Evolutionary conservation across 23 tunicate genomes (phyloP).

Genomic region (Styela plicata): DNA sequence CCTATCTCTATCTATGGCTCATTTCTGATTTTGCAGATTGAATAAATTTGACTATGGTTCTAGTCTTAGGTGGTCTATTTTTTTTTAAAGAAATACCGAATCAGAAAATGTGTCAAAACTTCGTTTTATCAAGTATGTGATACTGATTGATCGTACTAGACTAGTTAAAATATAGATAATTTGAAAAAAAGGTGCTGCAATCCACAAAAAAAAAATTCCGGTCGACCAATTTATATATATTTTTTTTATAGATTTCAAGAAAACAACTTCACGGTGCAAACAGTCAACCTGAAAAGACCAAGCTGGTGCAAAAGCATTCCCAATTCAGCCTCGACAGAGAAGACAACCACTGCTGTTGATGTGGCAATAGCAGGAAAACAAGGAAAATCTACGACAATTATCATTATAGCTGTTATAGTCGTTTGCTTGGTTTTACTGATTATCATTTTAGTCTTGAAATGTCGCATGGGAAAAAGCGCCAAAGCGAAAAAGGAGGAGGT

Average conservation of each 20-base stretch:
- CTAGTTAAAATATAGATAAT: too few species aligned
- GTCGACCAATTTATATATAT: too few species aligned
- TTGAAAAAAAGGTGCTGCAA: too few species aligned
- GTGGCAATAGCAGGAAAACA: constrained; percentile 20
- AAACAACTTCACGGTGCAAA: constrained; percentile 6
- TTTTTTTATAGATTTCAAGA: constrained; percentile 14
- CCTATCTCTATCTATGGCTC: too few species aligned
- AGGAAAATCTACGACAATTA: constrained; percentile 35
- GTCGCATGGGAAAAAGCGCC: constrained; percentile 15
- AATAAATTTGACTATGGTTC: too few species aligned
- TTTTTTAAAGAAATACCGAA: too few species aligned
- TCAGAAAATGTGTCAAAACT: too few species aligned
- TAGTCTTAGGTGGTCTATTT: too few species aligned
- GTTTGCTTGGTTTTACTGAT: constrained; percentile 49
- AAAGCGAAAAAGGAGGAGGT: constrained; percentile 21
- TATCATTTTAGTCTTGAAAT: constrained; percentile 41
- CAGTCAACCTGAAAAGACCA: not conserved
- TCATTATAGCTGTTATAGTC: constrained; percentile 52
- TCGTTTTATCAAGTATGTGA: too few species aligned
- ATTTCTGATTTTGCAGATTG: too few species aligned
- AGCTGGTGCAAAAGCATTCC: not conserved
- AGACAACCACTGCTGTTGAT: not conserved
- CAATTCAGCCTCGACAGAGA: not conserved
- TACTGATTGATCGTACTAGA: too few species aligned
- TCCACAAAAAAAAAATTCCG: too few species aligned